Evolutionary conservation across 2,888 invertebrate genomes (phyloP), one percentile per base, ranked within the genome.

Genomic region (Schizotus pectinicornis): DNA sequence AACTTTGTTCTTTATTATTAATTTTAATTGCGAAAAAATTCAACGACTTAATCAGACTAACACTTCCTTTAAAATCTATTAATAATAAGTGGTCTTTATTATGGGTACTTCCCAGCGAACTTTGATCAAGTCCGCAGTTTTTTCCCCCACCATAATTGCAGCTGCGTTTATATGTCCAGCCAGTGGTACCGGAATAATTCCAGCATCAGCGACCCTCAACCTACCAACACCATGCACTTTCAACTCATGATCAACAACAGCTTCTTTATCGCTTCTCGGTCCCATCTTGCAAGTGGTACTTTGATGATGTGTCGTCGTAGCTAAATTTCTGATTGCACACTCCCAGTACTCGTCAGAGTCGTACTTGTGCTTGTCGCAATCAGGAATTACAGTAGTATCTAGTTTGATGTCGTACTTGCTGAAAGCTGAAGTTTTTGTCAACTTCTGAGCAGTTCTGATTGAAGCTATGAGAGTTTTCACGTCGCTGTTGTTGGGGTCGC

Each of bases 121-220:
- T 75, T 93, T 94, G 62, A 95, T 91, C 85, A 95, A 86, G 74
- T 95, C 94, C 6, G 94, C 88, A 0, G 88, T 93, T 76, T 94
- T 94, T 73, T 95, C 94, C 0, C 90, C 95, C 48, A 95, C 94
- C 92, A 94, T 94, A 41, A 95, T 92, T 1, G 88, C 87, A 0
- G 93, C 92, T 0, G 94, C 94, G 76, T 94, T 94, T 0, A 94
- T 93, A 80, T 95, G 94, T 0, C 94, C 94, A 74, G 92, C 94
- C 8, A 93, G 86, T 58, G 94, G 94, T 1, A 85, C 88, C 0
- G 94, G 94, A 94, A 95, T 94, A 48, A 95, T 88, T 62, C 92
- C 92, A 0, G 92, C 93, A 74, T 94, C 94, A 0, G 89, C 88
- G 0, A 94, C 91, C 59, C 94, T 83, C 14, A 94, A 78, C 30